Evolutionary conservation across 2,888 invertebrate genomes (phyloP).

Genomic region (Arctia plantaginis): DNA sequence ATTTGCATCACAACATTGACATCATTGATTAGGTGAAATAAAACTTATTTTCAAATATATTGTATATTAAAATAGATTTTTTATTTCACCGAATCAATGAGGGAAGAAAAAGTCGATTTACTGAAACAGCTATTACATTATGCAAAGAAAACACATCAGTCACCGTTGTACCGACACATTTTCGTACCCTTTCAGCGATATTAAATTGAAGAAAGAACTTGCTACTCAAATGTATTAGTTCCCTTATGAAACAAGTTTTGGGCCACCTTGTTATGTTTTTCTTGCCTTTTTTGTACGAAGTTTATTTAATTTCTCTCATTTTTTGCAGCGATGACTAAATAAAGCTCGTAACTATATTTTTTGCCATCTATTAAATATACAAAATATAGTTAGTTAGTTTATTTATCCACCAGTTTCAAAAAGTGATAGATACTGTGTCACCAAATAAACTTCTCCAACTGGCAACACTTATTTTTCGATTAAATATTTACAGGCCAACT

Average conservation of each 20-base stretch:
- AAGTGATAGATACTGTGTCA: constrained; percentile 32
- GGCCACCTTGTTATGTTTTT: constrained; percentile 43
- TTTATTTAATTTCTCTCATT: constrained; percentile 15
- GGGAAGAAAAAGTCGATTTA: constrained; percentile 41
- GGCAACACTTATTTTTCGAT: constrained; percentile 53
- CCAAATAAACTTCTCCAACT: constrained; percentile 42
- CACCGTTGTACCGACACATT: constrained; percentile 58
- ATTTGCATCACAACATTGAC: not conserved
- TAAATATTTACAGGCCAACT: constrained; percentile 61
- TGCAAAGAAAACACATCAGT: constrained; percentile 74
- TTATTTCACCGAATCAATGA: constrained; percentile 18
- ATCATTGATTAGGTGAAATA: no score
- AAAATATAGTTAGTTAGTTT: constrained; percentile 5
- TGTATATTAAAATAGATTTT: not conserved
- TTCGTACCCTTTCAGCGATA: constrained; percentile 73
- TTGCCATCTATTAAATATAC: not conserved
- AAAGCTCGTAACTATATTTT: constrained; percentile 8
- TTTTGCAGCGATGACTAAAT: not conserved
- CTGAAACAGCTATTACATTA: constrained; percentile 53
- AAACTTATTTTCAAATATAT: no score
- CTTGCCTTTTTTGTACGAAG: constrained; percentile 8
- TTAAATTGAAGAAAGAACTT: constrained; percentile 64
- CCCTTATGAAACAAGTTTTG: constrained; percentile 58
- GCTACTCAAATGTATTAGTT: constrained; percentile 63
- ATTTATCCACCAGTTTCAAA: constrained; percentile 25